phyloP scores from a whole-genome alignment of 2,888 invertebrate genomes.

The Aspidiotus rigidus region DNA sequence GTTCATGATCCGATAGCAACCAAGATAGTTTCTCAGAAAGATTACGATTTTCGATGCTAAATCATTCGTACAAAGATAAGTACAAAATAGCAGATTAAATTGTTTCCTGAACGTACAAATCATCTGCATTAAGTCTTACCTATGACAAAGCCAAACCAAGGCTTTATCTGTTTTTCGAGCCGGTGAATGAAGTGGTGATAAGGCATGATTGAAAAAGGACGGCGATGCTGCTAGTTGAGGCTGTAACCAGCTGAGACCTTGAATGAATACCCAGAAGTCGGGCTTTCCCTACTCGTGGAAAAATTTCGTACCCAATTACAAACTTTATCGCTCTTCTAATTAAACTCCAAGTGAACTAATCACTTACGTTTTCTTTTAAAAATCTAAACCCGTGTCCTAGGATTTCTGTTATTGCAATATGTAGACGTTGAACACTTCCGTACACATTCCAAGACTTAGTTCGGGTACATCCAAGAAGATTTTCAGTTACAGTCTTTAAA shows the following conservation, averaged over 20 bases:
- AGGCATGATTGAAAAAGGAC: slow-evolving; percentile 43
- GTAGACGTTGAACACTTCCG: slow-evolving; percentile 51
- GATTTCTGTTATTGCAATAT: slow-evolving; percentile 49
- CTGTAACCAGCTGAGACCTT: slow-evolving; percentile 53
- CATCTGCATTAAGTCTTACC: slow-evolving; percentile 39
- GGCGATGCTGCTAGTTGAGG: slow-evolving; percentile 49
- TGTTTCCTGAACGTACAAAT: background rate
- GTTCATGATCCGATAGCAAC: slow-evolving; percentile 53
- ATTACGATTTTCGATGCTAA: slow-evolving; percentile 50
- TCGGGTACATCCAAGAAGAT: slow-evolving; percentile 49
- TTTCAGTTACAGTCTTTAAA: slow-evolving; percentile 51
- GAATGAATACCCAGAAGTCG: slow-evolving; percentile 50
- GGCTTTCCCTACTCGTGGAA: slow-evolving; percentile 46
- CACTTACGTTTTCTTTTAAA: slow-evolving; percentile 44
- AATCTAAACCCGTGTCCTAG: slow-evolving; percentile 51
- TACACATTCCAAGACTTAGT: slow-evolving; percentile 54
- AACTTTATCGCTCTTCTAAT: background rate
- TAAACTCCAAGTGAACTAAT: slow-evolving; percentile 4
- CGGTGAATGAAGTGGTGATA: slow-evolving; percentile 45
- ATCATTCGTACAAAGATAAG: slow-evolving; percentile 38
- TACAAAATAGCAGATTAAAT: background rate
- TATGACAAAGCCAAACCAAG: slow-evolving; percentile 48
- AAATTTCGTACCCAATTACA: background rate
- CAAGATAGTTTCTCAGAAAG: slow-evolving; percentile 53
- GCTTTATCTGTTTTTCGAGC: slow-evolving; percentile 47